Conservation (phyloP, 2,888 invertebrate species). For the Drosophila bunnanda region DNA sequence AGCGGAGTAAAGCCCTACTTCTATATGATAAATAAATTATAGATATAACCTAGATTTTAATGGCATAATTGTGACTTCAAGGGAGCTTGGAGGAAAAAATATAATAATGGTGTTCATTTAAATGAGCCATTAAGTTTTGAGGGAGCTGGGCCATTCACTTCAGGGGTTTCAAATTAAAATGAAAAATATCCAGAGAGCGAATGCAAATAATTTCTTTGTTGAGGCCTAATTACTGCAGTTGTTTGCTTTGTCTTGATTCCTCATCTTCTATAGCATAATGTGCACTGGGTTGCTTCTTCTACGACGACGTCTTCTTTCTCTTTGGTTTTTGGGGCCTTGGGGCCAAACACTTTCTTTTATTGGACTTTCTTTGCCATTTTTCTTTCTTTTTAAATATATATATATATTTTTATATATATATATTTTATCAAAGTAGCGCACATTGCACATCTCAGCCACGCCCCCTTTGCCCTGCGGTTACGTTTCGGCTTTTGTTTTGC, state of each 20-base stretch:
- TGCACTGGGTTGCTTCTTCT: slow-evolving; percentile 50
- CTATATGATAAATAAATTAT: not conserved
- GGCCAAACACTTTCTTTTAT: slow-evolving; percentile 74
- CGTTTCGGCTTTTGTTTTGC: slow-evolving; percentile 61
- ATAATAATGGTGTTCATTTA: slow-evolving; percentile 53
- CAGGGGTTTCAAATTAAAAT: slow-evolving; percentile 21
- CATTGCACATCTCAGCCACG: slow-evolving; percentile 39
- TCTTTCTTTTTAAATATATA: slow-evolving; percentile 11
- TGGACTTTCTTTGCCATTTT: slow-evolving; percentile 63
- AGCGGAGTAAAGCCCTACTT: not conserved
- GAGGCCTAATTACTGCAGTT: slow-evolving; percentile 71
- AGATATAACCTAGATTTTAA: not conserved
- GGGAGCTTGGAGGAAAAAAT: not conserved
- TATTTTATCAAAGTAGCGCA: slow-evolving; percentile 43
- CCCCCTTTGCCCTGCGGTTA: slow-evolving; percentile 43
- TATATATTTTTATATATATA: slow-evolving; percentile 32
- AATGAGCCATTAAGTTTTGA: slow-evolving; percentile 63
- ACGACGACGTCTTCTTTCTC: slow-evolving; percentile 11
- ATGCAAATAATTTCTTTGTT: slow-evolving; percentile 57
- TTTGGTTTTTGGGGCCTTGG: slow-evolving; percentile 54
- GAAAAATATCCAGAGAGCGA: slow-evolving; percentile 38
- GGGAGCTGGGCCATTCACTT: slow-evolving; percentile 41
- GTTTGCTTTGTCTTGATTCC: slow-evolving; percentile 39
- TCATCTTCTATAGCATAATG: slow-evolving; percentile 50
- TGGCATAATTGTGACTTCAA: not conserved